Percentiles rank a stretch among this genome's conserved stretches.
Evolutionary conservation across 2,888 invertebrate genomes (phyloP).

Genomic region (Leptodirus hochenwartii): DNA sequence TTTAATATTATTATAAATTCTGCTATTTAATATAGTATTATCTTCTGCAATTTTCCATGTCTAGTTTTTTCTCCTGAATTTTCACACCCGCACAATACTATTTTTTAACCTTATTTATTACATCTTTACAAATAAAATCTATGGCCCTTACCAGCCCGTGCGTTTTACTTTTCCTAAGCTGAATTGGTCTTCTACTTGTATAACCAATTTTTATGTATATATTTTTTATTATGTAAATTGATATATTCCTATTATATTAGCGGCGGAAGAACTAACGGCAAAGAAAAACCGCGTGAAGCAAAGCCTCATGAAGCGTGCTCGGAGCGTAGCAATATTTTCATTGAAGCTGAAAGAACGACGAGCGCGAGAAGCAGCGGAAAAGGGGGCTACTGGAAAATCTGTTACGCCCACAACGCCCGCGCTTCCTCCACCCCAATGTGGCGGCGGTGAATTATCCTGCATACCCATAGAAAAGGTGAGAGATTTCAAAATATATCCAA

Average conservation of each 20-base stretch:
- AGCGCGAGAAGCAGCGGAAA: constrained; percentile 58
- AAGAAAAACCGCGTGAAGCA: constrained; percentile 51
- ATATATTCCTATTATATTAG: constrained; percentile 15
- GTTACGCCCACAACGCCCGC: constrained; percentile 25
- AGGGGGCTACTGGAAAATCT: constrained; percentile 26
- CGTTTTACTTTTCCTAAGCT: too few species aligned
- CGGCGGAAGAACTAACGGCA: constrained; percentile 42
- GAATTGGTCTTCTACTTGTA: too few species aligned
- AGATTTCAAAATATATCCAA: constrained; percentile 1
- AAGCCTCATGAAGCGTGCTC: constrained; percentile 62
- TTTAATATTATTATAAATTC: too few species aligned
- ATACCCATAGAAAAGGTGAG: constrained; percentile 64
- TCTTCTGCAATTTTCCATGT: background rate
- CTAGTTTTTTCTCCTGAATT: background rate
- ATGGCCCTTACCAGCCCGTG: too few species aligned
- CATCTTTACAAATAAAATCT: too few species aligned
- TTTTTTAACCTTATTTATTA: too few species aligned
- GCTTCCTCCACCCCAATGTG: constrained; percentile 38
- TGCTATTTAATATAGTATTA: background rate
- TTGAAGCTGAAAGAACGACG: constrained; percentile 60
- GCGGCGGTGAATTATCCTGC: constrained; percentile 67
- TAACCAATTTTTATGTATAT: too few species aligned
- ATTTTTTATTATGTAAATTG: too few species aligned
- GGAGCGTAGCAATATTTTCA: constrained; percentile 74
- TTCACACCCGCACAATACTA: too few species aligned